phyloP scores from a whole-genome alignment of 2,113 vertebrate species.

The Oreotrochilus melanogaster region DNA sequence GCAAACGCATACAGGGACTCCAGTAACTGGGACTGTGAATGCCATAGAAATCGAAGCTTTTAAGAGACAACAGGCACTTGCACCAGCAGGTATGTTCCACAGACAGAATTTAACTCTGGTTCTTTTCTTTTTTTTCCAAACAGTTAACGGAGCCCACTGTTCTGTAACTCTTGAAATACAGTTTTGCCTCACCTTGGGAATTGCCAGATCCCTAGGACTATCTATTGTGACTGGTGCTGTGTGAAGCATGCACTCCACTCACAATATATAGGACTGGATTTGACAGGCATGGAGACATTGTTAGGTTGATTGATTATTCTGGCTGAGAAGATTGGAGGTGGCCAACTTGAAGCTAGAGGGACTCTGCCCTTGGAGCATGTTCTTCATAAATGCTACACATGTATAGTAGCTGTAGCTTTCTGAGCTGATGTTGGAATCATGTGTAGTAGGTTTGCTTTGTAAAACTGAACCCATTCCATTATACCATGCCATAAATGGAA shows the following conservation, averaged over 20 bases:
- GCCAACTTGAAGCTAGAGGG: neutral
- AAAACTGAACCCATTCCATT: conserved; percentile 70
- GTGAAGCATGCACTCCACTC: neutral
- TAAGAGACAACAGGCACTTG: conserved; percentile 92
- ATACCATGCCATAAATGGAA: conserved; percentile 76
- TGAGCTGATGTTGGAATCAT: conserved; percentile 54
- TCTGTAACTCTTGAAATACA: neutral
- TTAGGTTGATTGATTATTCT: conserved; percentile 33
- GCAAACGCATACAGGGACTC: conserved; percentile 85
- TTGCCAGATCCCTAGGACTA: neutral
- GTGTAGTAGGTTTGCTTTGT: conserved; percentile 61
- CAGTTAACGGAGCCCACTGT: neutral
- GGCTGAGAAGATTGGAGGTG: conserved; percentile 31
- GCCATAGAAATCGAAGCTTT: conserved; percentile 91
- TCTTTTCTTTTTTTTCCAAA: neutral
- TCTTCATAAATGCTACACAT: conserved; percentile 57
- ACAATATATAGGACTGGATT: conserved; percentile 23
- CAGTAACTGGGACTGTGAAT: conserved; percentile 81
- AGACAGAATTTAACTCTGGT: neutral
- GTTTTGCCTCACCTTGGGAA: conserved; percentile 31
- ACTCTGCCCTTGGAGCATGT: conserved; percentile 46
- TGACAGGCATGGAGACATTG: conserved; percentile 28
- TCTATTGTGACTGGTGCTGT: neutral
- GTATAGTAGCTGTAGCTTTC: conserved; percentile 53
- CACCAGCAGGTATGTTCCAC: conserved; percentile 87